Percentiles rank a stretch among this genome's conserved stretches.
Evolutionary conservation across 2,113 vertebrate genomes (phyloP).

Genomic region (Oncorhynchus tshawytscha): DNA sequence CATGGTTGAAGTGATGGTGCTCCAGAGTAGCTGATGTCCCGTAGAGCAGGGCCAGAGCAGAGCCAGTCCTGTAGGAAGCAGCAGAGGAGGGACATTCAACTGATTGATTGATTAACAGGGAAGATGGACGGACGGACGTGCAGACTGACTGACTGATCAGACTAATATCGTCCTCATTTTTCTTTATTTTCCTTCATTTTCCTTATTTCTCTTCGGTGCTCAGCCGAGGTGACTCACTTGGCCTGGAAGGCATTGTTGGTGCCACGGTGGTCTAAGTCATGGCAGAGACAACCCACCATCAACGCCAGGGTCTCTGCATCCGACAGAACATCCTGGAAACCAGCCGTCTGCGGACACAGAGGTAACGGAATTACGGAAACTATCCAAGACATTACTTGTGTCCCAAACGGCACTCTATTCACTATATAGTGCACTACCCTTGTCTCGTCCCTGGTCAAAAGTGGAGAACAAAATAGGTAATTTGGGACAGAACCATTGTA

Average conservation of each 20-base stretch:
- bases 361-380: not conserved
- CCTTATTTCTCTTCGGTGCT: no score
- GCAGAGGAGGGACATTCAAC: not conserved
- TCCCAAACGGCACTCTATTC: not conserved
- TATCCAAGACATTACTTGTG: not conserved
- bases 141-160: not conserved
- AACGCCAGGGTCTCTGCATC: slow-evolving; percentile 76
- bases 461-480: no score
- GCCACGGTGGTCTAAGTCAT: slow-evolving; percentile 79
- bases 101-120: not conserved
- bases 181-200: no score
- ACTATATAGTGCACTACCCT: not conserved
- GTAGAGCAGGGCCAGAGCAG: slow-evolving; percentile 76
- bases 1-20: slow-evolving; percentile 83
- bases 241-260: slow-evolving; percentile 83
- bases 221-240: slow-evolving; percentile 60
- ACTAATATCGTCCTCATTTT: not conserved
- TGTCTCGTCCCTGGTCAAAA: no score
- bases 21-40: slow-evolving; percentile 80
- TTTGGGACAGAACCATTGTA: no score
- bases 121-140: no score
- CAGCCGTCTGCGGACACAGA: slow-evolving; percentile 64
- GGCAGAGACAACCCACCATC: slow-evolving; percentile 81
- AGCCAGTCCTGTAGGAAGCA: slow-evolving; percentile 68
- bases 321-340: slow-evolving; percentile 73